phyloP scores from a whole-genome alignment of 2,797 vertebrate species.

The Tapera naevia region DNA sequence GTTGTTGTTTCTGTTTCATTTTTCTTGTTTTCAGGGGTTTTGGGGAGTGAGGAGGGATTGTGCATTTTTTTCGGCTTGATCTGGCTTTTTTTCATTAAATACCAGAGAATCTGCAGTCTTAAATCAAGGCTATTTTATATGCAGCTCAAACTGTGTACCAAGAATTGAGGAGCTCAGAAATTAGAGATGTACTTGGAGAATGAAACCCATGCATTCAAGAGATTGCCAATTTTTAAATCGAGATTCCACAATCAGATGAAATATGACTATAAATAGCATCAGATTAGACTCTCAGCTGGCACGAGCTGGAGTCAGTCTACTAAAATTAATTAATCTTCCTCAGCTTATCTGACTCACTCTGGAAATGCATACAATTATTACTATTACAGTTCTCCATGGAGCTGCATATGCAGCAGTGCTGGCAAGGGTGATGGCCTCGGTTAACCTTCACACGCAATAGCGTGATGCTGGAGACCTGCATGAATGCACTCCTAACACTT shows the following conservation, averaged over 20 bases:
- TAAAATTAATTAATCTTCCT: slow-evolving; percentile 6
- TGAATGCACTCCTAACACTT: rapidly evolving
- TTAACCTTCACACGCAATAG: neutral
- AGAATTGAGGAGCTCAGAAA: neutral
- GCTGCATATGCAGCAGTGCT: neutral
- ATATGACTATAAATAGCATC: neutral
- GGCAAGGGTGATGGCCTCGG: neutral
- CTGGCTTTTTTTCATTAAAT: neutral
- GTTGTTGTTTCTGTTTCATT: neutral
- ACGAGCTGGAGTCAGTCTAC: neutral
- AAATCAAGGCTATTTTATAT: neutral
- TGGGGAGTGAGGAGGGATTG: rapidly evolving
- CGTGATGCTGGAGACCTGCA: rapidly evolving
- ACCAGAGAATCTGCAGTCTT: neutral
- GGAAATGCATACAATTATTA: neutral
- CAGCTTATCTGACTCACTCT: neutral
- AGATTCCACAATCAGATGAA: neutral
- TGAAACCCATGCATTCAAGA: neutral
- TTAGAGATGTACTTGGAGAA: neutral
- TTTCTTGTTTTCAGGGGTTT: neutral
- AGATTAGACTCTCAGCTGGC: neutral
- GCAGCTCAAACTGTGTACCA: neutral
- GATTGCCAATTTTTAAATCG: neutral
- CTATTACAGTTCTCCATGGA: neutral
- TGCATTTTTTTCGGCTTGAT: rapidly evolving